Conservation (phyloP, 1,140 invertebrate genomes). For the Drosophila lowei region DNA sequence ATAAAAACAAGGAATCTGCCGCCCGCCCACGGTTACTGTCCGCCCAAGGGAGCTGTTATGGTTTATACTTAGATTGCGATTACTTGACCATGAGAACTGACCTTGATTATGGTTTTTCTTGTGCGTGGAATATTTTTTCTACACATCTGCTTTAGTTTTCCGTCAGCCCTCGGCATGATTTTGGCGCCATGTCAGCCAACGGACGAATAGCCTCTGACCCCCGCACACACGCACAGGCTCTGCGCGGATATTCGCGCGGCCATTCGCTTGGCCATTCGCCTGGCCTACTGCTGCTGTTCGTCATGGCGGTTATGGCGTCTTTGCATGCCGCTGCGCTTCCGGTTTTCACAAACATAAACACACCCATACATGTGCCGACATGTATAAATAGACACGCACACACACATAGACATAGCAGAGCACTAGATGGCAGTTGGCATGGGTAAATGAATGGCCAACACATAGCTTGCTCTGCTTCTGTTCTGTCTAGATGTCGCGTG, state of each 20-base stretch:
- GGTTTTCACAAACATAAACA: constrained; percentile 27
- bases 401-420: constrained; percentile 6
- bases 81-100: no score
- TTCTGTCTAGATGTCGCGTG: constrained; percentile 57
- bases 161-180: constrained; percentile 41
- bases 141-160: background rate
- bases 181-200: constrained; percentile 55
- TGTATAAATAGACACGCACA: constrained; percentile 9
- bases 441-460: constrained; percentile 47
- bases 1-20: no score
- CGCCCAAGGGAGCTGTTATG: no score
- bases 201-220: constrained; percentile 38
- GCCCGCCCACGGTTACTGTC: no score
- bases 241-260: constrained; percentile 6
- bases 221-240: constrained; percentile 49
- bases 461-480: constrained; percentile 6
- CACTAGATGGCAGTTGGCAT: constrained; percentile 28
- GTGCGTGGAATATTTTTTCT: no score
- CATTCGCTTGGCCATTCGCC: no score
- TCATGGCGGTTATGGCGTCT: constrained; percentile 69
- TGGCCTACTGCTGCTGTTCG: constrained; percentile 19
- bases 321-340: constrained; percentile 74
- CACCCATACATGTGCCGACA: constrained; percentile 17
- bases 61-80: no score
- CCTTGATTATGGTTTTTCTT: no score